Evolutionary conservation across 2,113 vertebrate genomes (phyloP), one percentile per base, ranked within the genome.

Genomic region (Eclectus roratus): DNA sequence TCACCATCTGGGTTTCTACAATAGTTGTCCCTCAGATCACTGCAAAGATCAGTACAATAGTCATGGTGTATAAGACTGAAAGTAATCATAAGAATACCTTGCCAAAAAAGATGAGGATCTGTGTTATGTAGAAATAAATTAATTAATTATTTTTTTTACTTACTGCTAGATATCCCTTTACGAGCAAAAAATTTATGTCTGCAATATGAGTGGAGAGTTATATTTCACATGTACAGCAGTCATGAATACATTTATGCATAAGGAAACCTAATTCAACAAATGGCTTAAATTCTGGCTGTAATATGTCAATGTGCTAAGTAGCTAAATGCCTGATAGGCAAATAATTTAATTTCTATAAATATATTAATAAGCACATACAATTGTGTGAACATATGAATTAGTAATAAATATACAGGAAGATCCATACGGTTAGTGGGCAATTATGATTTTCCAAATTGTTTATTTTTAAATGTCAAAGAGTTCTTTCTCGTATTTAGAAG

Each of bases 1-100:
- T 99, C 99, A 1, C 27, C 95, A 5, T 99, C 99, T 6, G 99
- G 99, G 86, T 99, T 99, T 96, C 99, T 98, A 85, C 99, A 99
- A 73, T 99, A 98, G 97, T 99, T 99, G 65, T 97, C 97, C 49
- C 88, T 98, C 92, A 99, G 96, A 96, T 98, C 98, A 2, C 99
- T 99, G 97, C 60, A 82, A 91, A 97, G 41, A 46, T 71, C 89
- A 83, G 77, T 50, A 35, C 14, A 80, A 14, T 4, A 50, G n/a
- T 74, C 2, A 18, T 6, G 12, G 13, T 68, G 18, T 20, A 37
- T 33, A 41, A 76, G 64, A 35, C 29, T 56, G 61, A 68, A 86
- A 85, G 9, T 35, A 63, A 28, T 43, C 35, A 41, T 11, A 80
- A 49, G 28, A 81, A 35, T 41, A 60, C 29, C 19, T 47, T 78